These are phyloP conservation scores for Podarcis lilfordi DNA, from an alignment of 2,797 vertebrate genomes.

Conservation along the genomic window DNA sequence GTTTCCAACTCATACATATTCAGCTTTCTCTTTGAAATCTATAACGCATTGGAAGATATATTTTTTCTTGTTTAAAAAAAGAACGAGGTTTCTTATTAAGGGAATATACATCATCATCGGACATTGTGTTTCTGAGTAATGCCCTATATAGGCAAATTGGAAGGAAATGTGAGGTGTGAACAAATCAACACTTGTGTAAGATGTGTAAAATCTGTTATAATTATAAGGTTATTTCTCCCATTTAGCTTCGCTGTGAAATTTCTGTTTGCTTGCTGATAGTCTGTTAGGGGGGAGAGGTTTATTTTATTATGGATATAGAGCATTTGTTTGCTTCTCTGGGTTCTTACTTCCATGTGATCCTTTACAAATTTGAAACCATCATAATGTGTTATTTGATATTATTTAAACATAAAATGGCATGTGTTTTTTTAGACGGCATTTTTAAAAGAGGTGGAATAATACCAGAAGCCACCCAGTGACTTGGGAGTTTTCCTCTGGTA, in stretches of 20 bases:
- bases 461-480: neutral
- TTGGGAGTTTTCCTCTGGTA: neutral
- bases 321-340: conserved; percentile 17
- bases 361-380: neutral
- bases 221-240: conserved; percentile 47
- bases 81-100: neutral
- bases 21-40: neutral
- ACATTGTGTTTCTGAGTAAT: conserved; percentile 42
- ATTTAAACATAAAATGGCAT: neutral
- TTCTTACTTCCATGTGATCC: neutral
- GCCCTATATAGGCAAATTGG: conserved; percentile 35
- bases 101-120: conserved; percentile 29
- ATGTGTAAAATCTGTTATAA: conserved; percentile 35
- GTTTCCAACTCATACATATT: neutral
- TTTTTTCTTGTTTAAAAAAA: neutral
- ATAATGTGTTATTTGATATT: neutral
- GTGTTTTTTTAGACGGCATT: neutral
- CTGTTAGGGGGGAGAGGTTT: conserved; percentile 16
- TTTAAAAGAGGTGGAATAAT: neutral
- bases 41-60: neutral
- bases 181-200: conserved; percentile 51
- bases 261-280: conserved; percentile 25
- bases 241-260: conserved; percentile 20
- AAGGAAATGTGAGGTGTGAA: conserved; percentile 49
- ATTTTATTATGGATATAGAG: conserved; percentile 8